These are phyloP conservation scores for Bradypodion ventrale DNA, from an alignment of 2,797 vertebrate genomes.

Conservation along the genomic window DNA sequence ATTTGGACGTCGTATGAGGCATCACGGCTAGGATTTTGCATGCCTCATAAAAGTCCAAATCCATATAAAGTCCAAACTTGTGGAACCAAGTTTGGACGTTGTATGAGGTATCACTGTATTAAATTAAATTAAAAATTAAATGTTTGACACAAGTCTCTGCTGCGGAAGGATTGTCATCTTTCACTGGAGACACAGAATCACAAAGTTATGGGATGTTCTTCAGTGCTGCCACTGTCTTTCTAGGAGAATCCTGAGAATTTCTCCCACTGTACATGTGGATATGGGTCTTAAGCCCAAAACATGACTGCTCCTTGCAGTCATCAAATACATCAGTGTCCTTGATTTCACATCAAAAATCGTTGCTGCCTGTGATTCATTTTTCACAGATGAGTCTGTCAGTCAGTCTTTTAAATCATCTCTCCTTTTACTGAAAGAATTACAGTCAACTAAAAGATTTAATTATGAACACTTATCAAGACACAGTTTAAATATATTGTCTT, in stretches of 20 bases:
- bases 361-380: slow-evolving; percentile 26
- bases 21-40: too few species aligned
- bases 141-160: slow-evolving; percentile 20
- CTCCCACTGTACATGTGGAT: slow-evolving; percentile 10
- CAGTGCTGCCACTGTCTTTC: slow-evolving; percentile 45
- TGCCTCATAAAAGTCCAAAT: too few species aligned
- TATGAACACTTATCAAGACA: background rate
- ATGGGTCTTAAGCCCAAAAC: slow-evolving; percentile 13
- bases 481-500: slow-evolving; percentile 3
- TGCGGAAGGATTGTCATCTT: slow-evolving; percentile 24
- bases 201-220: slow-evolving; percentile 49
- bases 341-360: slow-evolving; percentile 37
- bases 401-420: background rate
- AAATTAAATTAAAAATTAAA: too few species aligned
- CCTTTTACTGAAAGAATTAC: slow-evolving; percentile 8
- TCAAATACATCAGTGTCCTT: slow-evolving; percentile 48
- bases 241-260: background rate
- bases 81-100: too few species aligned
- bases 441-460: background rate
- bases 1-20: too few species aligned
- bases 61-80: too few species aligned
- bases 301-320: slow-evolving; percentile 39
- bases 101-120: too few species aligned
- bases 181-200: slow-evolving; percentile 43
- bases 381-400: slow-evolving; percentile 23